Conservation (phyloP, 2,888 invertebrate species). For the Hipparchia sbordonii region DNA sequence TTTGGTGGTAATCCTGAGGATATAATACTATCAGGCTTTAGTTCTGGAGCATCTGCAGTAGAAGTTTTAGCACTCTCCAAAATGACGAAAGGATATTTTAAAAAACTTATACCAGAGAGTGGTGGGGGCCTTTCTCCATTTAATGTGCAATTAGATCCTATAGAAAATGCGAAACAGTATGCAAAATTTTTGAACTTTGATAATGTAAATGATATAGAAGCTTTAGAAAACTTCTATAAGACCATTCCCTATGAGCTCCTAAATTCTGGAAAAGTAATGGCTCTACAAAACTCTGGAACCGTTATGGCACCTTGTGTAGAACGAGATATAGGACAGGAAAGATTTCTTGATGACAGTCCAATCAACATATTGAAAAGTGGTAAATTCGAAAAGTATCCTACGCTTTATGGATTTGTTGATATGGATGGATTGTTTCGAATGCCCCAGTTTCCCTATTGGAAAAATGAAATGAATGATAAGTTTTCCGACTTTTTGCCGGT, state of each 20-base stretch:
- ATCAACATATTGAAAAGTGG: conserved; percentile 51
- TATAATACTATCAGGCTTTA: conserved; percentile 55
- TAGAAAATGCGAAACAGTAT: conserved; percentile 54
- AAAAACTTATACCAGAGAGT: conserved; percentile 59
- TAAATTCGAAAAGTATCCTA: conserved; percentile 51
- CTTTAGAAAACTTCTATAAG: conserved; percentile 59
- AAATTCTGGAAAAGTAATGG: conserved; percentile 35
- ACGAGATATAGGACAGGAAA: conserved; percentile 47
- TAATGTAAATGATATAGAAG: conserved; percentile 50
- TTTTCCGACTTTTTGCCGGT: conserved; percentile 60
- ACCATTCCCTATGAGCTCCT: conserved; percentile 48
- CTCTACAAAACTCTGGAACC: conserved; percentile 42
- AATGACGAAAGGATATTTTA: conserved; percentile 54
- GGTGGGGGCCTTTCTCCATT: conserved; percentile 50
- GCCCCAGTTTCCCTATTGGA: conserved; percentile 47
- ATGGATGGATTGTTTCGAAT: conserved; percentile 52
- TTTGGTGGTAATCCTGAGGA: conserved; percentile 55
- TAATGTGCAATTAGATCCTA: conserved; percentile 54
- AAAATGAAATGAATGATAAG: conserved; percentile 54
- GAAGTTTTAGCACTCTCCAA: conserved; percentile 59
- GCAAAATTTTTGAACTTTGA: conserved; percentile 51
- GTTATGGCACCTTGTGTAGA: conserved; percentile 52
- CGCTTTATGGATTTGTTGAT: conserved; percentile 55
- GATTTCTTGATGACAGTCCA: conserved; percentile 53
- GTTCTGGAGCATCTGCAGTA: conserved; percentile 59